Percentiles rank a stretch among this genome's conserved stretches.
Evolutionary conservation across 2,113 vertebrate genomes (phyloP).

Genomic region (Tylochromis polylepis): DNA sequence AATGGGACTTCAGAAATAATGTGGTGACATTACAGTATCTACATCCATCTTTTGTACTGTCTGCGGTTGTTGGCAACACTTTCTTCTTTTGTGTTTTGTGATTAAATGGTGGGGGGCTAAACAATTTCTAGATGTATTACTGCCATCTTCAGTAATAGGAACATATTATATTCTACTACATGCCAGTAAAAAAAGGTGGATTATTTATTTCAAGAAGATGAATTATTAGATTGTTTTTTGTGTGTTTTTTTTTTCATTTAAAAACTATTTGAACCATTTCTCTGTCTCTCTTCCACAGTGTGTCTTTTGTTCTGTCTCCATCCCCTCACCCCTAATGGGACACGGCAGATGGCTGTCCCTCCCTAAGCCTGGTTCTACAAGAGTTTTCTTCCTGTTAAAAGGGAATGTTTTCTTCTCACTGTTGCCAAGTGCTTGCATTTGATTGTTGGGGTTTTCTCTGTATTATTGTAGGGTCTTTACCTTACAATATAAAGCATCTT

Average conservation of each 20-base stretch:
- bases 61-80: not conserved
- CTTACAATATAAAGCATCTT: not conserved
- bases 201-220: not conserved
- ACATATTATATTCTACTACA: not conserved
- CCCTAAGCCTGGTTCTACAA: not conserved
- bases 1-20: not conserved
- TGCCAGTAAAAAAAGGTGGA: too few relatives aligned
- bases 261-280: not conserved
- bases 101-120: not conserved
- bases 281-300: fast-evolving
- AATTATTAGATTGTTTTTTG: too few relatives aligned
- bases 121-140: not conserved
- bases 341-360: not conserved
- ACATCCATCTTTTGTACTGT: not conserved
- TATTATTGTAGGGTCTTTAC: not conserved
- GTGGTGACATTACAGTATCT: not conserved
- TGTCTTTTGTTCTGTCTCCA: not conserved
- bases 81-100: not conserved
- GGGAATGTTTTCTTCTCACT: not conserved
- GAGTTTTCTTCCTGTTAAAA: not conserved
- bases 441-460: not conserved
- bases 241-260: not conserved
- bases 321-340: not conserved
- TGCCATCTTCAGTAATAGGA: not conserved
- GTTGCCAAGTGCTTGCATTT: not conserved